phyloP scores from a whole-genome alignment of 1,140 invertebrate species.

The Zeugodacus cucurbitae region DNA sequence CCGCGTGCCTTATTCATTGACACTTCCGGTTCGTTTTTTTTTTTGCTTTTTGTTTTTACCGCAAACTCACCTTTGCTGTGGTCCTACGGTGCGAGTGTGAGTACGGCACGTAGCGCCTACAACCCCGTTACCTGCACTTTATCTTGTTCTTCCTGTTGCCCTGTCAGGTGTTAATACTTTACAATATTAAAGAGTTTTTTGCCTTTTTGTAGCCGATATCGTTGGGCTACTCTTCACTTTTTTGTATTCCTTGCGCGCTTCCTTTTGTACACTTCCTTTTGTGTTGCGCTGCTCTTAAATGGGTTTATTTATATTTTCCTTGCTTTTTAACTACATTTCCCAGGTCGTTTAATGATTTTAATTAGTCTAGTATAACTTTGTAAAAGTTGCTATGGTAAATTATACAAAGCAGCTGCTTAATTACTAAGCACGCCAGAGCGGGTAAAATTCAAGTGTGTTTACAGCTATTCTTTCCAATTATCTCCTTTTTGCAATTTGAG shows the following conservation, averaged over 20 bases:
- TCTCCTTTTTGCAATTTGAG: slow-evolving; percentile 1
- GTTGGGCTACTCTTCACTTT: not conserved
- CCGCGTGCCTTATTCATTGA: slow-evolving; percentile 27
- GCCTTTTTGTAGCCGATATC: not conserved
- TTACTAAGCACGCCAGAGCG: not conserved
- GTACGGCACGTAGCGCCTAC: not conserved
- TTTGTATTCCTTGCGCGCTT: not conserved
- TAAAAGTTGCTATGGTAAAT: slow-evolving; percentile 5
- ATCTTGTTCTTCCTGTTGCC: not conserved
- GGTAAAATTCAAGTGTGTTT: not conserved
- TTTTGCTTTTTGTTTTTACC: not conserved
- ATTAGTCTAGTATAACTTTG: slow-evolving; percentile 37
- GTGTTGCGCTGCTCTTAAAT: not conserved
- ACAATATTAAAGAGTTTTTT: slow-evolving; percentile 33
- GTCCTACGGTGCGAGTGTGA: not conserved
- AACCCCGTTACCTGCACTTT: not conserved
- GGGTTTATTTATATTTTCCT: not conserved
- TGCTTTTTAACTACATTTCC: slow-evolving; percentile 27
- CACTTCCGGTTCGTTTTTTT: not conserved
- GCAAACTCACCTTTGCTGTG: slow-evolving; percentile 14
- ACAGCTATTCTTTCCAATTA: not conserved
- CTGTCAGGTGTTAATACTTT: slow-evolving; percentile 3
- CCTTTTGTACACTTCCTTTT: not conserved
- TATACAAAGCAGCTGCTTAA: slow-evolving; percentile 38
- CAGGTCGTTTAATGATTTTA: slow-evolving; percentile 29